Percentiles rank a stretch among this genome's conserved stretches.
These are phyloP conservation scores for Lutjanus campechanus DNA, from an alignment of 2,797 vertebrate genomes.

Conservation along the genomic window DNA sequence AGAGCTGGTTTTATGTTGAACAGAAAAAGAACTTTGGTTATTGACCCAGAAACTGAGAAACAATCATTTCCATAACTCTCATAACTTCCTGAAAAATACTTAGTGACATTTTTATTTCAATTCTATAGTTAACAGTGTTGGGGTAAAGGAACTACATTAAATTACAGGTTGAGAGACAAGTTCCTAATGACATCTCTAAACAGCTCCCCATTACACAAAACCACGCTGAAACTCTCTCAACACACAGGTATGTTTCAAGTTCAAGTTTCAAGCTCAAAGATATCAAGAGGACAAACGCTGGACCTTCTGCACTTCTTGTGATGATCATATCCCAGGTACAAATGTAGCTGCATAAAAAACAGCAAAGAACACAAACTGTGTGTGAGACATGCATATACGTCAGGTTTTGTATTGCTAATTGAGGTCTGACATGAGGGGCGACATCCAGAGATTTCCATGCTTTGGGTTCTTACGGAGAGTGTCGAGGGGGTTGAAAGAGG, in stretches of 20 bases:
- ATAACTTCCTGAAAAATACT: not conserved
- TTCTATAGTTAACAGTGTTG: not conserved
- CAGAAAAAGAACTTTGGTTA: not conserved
- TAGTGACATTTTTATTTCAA: not conserved
- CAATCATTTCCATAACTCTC: not conserved
- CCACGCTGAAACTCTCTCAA: not conserved
- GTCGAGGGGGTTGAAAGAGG: not conserved
- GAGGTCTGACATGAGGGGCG: constrained; percentile 9
- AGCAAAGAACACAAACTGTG: not conserved
- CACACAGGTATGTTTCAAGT: not conserved
- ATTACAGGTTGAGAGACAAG: too few relatives aligned
- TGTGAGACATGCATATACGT: constrained; percentile 4
- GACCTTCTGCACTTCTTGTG: not conserved
- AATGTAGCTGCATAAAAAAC: not conserved
- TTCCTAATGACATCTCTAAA: not conserved
- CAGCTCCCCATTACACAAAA: not conserved
- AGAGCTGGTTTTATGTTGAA: not conserved
- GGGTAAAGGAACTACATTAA: not conserved
- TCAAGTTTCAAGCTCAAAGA: not conserved
- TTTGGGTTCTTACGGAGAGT: constrained; percentile 13
- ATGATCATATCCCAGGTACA: not conserved
- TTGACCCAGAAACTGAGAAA: not conserved
- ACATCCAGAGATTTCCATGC: constrained; percentile 6
- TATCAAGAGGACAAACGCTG: constrained; percentile 10
- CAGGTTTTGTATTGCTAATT: constrained; percentile 47